These are phyloP conservation scores for Coregonus ussuriensis DNA, from an alignment of 2,797 vertebrate species.

Conservation along the genomic window DNA sequence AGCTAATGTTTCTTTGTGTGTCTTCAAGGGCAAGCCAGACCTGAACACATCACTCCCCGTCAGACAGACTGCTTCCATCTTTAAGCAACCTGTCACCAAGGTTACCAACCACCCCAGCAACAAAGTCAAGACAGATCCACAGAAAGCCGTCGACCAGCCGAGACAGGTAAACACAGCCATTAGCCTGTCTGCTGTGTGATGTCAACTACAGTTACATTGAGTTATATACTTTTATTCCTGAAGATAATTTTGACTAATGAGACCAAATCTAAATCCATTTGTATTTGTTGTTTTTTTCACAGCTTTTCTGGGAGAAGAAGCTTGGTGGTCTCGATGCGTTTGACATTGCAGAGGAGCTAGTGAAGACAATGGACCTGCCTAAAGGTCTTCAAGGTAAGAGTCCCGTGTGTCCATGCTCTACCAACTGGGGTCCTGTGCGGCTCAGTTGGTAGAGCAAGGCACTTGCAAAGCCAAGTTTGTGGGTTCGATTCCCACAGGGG, in stretches of 20 bases:
- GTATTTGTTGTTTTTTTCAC: conserved; percentile 23
- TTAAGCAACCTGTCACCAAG: conserved; percentile 98
- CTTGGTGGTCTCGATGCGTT: conserved; percentile 94
- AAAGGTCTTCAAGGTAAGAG: conserved; percentile 93
- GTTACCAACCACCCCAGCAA: conserved; percentile 99
- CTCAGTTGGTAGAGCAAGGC: too few relatives aligned
- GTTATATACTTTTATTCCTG: background rate
- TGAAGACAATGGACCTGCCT: conserved; percentile 98
- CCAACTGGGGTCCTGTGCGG: too few relatives aligned
- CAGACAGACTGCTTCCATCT: conserved; percentile 96
- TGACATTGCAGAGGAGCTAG: conserved; percentile 96
- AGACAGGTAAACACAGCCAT: conserved; percentile 81
- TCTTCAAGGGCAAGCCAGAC: conserved; percentile 90
- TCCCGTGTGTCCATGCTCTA: too few relatives aligned
- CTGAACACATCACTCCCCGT: conserved; percentile 95
- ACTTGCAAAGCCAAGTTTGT: too few relatives aligned
- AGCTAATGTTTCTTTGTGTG: background rate
- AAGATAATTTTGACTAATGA: background rate
- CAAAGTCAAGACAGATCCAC: conserved; percentile 98
- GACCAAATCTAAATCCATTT: background rate
- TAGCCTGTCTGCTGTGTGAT: background rate
- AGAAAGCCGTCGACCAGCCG: conserved; percentile 97
- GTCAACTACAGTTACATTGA: background rate
- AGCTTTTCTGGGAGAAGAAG: conserved; percentile 99
- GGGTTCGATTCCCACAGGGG: too few relatives aligned